phyloP scores from a whole-genome alignment of 2,888 invertebrate genomes.

The Minunthozetes semirufus region DNA sequence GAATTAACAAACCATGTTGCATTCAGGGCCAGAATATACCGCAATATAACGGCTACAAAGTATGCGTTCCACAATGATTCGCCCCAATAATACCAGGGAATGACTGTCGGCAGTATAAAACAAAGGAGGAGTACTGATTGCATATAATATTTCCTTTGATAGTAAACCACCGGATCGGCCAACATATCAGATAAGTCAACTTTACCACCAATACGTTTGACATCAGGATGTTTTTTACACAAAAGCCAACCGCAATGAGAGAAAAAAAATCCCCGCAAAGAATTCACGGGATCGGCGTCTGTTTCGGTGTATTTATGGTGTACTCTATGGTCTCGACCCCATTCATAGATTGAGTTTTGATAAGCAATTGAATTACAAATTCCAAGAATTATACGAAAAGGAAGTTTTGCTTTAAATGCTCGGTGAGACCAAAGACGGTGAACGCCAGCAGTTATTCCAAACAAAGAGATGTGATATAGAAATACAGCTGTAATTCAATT shows the following conservation, averaged over 20 bases:
- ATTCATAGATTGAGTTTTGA: slow-evolving; percentile 54
- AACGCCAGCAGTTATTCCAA: slow-evolving; percentile 89
- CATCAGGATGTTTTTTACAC: slow-evolving; percentile 52
- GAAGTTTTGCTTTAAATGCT: slow-evolving; percentile 81
- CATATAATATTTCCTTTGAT: slow-evolving; percentile 52
- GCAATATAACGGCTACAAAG: slow-evolving; percentile 67
- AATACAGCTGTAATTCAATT: slow-evolving; percentile 58
- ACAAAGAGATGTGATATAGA: slow-evolving; percentile 59
- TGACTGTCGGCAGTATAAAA: slow-evolving; percentile 57
- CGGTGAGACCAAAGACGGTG: slow-evolving; percentile 88
- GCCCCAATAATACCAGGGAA: slow-evolving; percentile 76
- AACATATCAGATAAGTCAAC: slow-evolving; percentile 51
- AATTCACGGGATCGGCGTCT: slow-evolving; percentile 49
- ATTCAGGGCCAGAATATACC: slow-evolving; percentile 77
- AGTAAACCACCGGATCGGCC: slow-evolving; percentile 50
- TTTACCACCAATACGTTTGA: slow-evolving; percentile 50
- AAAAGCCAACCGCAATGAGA: slow-evolving; percentile 54
- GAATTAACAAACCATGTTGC: slow-evolving; percentile 92
- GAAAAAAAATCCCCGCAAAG: slow-evolving; percentile 52
- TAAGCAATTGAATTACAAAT: slow-evolving; percentile 78
- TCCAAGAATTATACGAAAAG: slow-evolving; percentile 69
- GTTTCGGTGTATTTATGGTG: slow-evolving; percentile 50
- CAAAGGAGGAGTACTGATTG: slow-evolving; percentile 49
- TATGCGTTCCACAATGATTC: slow-evolving; percentile 71
- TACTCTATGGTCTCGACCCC: slow-evolving; percentile 49